Percentiles rank a stretch among this genome's conserved stretches.
Conservation (phyloP, 2,113 vertebrate genomes). For the Sylvia atricapilla region DNA sequence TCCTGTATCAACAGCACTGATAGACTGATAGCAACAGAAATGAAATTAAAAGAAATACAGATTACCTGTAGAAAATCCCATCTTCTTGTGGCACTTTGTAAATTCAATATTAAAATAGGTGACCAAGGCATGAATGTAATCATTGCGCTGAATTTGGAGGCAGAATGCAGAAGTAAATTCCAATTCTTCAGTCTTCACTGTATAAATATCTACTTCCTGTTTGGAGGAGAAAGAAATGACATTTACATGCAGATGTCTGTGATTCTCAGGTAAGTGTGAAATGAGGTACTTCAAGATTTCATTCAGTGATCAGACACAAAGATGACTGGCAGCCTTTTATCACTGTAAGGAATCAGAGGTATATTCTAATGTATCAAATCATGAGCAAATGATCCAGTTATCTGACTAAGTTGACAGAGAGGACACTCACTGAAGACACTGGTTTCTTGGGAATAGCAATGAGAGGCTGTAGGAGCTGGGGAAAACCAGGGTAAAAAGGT, state of each 20-base stretch:
- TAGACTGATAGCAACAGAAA: background rate
- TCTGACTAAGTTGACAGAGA: background rate
- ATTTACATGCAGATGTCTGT: background rate
- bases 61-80: constrained; percentile 95
- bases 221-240: background rate
- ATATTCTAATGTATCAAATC: background rate
- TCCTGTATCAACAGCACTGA: background rate
- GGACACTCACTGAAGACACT: background rate
- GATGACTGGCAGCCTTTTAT: background rate
- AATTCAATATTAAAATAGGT: constrained; percentile 99
- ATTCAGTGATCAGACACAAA: background rate
- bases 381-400: background rate
- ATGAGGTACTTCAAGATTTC: background rate
- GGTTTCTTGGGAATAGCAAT: background rate
- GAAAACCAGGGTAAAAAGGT: background rate
- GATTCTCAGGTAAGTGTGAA: background rate
- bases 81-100: constrained; percentile 99
- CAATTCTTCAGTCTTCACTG: constrained; percentile 91
- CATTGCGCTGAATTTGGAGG: constrained; percentile 94
- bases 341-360: background rate
- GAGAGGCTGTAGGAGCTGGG: background rate
- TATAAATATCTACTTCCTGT: constrained; percentile 97
- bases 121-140: constrained; percentile 94
- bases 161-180: constrained; percentile 93
- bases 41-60: background rate